Base-by-base conservation (phyloP, 2,797 vertebrate genomes). In the Propithecus perrieri region DNA sequence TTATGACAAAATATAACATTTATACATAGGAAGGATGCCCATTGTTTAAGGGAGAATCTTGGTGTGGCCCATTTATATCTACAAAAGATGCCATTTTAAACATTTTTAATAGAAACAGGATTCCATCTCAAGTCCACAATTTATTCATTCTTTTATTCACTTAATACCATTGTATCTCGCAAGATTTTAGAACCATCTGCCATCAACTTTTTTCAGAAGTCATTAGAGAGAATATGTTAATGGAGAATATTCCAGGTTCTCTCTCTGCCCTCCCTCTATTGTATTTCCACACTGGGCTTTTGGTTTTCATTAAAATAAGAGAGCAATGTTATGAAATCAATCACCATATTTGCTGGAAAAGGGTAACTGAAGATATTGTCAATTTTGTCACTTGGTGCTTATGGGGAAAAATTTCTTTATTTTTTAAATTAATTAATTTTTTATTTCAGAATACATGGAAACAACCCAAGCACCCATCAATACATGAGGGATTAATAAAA, bases 251-350 rank as follows among this genome's bases (percentile, higher is more conserved):
- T 2, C 43, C 24, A 80, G 22, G 10, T 33, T 63, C 38, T 53
- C 72, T 76, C 28, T 41, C n/a, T 61, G 76, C 2, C 22, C 59
- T 46, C 30, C 50, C 24, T 55, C 43, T 43, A 50, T n/a, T 63
- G 0, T 65, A 30, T 59, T 55, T 83, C 20, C 17, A 48, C 33
- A 17, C 35, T 67, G 38, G 15, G 8, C 24, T 87, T 93, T 78
- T 57, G 48, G n/a, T 15, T 95, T 95, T 85, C 61, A 72, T 48
- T 85, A 26, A 95, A 61, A 57, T 28, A 93, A 88, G 28, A 72
- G 15, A 81, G 43, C 14, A 57, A 46, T 48, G 22, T 41, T 72
- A 38, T 30, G 67, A 79, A 84, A 41, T 46, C 14, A 1, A 38
- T n/a, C 30, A 61, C 33, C 30, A 0, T n/a, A 53, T 84, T 76